Evolutionary conservation across 2,113 vertebrate genomes (phyloP).

Genomic region (Amia ocellicauda): DNA sequence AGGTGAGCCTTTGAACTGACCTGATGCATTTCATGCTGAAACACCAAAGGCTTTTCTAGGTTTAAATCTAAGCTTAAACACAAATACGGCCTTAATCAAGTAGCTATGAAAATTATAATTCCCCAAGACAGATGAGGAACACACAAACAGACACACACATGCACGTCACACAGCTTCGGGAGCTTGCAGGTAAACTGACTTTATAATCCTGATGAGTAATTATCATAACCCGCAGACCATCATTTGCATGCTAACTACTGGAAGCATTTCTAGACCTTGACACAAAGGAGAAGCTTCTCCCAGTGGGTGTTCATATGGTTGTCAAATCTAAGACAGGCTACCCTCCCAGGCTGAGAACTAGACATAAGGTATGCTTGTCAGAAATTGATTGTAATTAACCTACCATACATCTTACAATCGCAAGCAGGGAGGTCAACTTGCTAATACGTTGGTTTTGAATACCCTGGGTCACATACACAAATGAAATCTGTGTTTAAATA

Average conservation of each 20-base stretch:
- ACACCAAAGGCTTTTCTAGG: neutral
- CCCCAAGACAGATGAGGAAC: neutral
- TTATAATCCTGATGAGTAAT: slow-evolving; percentile 1
- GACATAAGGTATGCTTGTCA: slow-evolving; percentile 46
- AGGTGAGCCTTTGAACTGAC: no score
- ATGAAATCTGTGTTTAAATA: neutral
- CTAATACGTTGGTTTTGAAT: slow-evolving; percentile 32
- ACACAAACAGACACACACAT: neutral
- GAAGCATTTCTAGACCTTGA: slow-evolving; percentile 17
- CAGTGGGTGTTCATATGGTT: slow-evolving; percentile 22
- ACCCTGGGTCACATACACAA: slow-evolving; percentile 11
- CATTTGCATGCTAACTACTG: slow-evolving; percentile 28
- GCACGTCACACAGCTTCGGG: neutral
- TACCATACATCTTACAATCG: slow-evolving; percentile 44
- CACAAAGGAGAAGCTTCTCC: slow-evolving; percentile 26
- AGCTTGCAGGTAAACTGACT: slow-evolving; percentile 7
- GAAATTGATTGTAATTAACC: slow-evolving; percentile 52
- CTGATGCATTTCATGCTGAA: no score
- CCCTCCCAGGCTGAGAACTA: slow-evolving; percentile 29
- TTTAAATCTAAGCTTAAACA: neutral
- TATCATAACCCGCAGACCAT: slow-evolving; percentile 18
- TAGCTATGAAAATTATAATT: neutral
- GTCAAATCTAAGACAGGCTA: slow-evolving; percentile 36
- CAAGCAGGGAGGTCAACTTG: slow-evolving; percentile 35
- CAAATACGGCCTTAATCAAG: no score